Conservation (phyloP, 1,140 invertebrate species). For the Orius insidiosus region DNA sequence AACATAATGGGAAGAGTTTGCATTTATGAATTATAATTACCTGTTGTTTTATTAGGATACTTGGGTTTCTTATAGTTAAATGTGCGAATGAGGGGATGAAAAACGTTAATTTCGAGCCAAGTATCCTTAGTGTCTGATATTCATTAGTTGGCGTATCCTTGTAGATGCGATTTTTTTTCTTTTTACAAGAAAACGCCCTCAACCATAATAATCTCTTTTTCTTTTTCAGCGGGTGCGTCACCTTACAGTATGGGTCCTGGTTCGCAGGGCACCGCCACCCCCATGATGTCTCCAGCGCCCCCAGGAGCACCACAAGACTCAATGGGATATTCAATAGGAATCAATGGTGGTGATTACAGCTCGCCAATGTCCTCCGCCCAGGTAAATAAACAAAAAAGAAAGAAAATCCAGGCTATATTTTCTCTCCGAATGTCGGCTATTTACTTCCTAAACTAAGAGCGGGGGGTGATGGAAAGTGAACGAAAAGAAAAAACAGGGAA, state of each 20-base stretch:
- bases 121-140: no score
- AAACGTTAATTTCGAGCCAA: no score
- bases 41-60: background rate
- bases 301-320: slow-evolving; percentile 53
- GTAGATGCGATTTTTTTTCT: no score
- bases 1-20: slow-evolving; percentile 3
- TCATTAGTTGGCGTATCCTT: no score
- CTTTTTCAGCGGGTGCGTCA: slow-evolving; percentile 47
- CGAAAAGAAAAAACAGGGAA: no score
- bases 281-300: slow-evolving; percentile 84
- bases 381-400: slow-evolving; percentile 8
- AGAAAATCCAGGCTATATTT: no score
- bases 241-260: slow-evolving; percentile 76
- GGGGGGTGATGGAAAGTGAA: no score
- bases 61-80: no score
- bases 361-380: slow-evolving; percentile 24
- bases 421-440: no score
- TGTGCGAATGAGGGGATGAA: no score
- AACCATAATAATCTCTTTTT: slow-evolving; percentile 24
- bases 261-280: slow-evolving; percentile 69
- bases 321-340: slow-evolving; percentile 74
- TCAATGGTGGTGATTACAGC: slow-evolving; percentile 54
- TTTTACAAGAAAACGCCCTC: no score
- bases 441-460: no score
- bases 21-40: slow-evolving; percentile 5